Base-by-base conservation (phyloP, 2,888 invertebrate species). In the Hydrotaea diabolus region DNA sequence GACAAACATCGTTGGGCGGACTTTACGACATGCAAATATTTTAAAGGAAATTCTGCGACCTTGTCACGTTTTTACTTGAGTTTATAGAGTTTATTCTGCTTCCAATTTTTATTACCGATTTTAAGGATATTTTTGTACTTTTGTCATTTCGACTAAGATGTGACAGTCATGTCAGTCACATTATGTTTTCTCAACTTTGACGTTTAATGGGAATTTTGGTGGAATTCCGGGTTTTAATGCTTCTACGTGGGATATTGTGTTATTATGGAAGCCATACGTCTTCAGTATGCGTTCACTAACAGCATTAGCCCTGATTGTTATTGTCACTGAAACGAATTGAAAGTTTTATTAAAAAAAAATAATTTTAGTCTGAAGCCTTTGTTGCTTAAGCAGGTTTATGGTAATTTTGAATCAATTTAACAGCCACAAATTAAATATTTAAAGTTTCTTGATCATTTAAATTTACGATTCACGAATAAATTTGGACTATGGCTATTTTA, bases 11-110 rank as follows among this genome's bases (percentile, higher is more conserved):
- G 3, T 17, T 46, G 19, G 19, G 19, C 11, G 11, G 66, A 7
- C 49, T 83, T 80, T 81, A 81, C 55, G 79, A 46, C 69, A 85
- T 77, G 79, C 81, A 81, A 81, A 72, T 79, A 66, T 49, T 55
- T 64, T 53, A 26, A 23, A 17, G 53, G 39, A 55, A 13, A 36
- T 19, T 69, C 21, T 21, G 19, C 23, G 80, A 64, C 77, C 77
- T 80, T 80, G 83, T 71, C 53, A 77, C 19, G 53, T 73, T 53
- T 46, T 73, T 46, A 74, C n/a, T 49, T 13, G 17, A 73, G 55
- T 26, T 36, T 55, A 36, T 69, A 31, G 3, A 73, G 19, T 66
- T 57, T 21, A 13, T 59, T 71, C 49, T 78, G 15, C 49, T 62
- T 53, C 9, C 31, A 15, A 62, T 11, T 53, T 49, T 59, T 71